These are phyloP conservation scores for Drosophila athabasca DNA, from an alignment of 1,140 invertebrate species.

Conservation along the genomic window DNA sequence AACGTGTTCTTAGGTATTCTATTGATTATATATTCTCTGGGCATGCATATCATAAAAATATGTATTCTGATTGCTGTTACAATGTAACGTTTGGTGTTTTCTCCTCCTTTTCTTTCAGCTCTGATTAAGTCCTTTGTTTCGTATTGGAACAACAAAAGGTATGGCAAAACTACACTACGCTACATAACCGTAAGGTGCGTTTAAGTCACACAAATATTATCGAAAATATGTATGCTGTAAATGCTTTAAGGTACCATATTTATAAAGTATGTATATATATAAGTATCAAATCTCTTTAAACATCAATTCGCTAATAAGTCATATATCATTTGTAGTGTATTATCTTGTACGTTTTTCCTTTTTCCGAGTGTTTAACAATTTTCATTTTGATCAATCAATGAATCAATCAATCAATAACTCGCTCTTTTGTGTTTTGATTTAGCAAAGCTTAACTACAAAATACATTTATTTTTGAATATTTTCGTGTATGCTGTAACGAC, in stretches of 20 bases:
- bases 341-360: slow-evolving; percentile 19
- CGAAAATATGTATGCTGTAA: slow-evolving; percentile 54
- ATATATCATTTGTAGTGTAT: slow-evolving; percentile 50
- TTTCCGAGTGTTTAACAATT: slow-evolving; percentile 46
- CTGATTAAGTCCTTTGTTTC: slow-evolving; percentile 9
- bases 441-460: slow-evolving; percentile 56
- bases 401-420: slow-evolving; percentile 14
- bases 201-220: slow-evolving; percentile 27
- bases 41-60: slow-evolving; percentile 28
- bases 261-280: slow-evolving; percentile 22
- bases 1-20: not conserved
- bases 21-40: not conserved
- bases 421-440: slow-evolving; percentile 18
- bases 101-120: not conserved
- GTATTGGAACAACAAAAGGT: slow-evolving; percentile 6
- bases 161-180: slow-evolving; percentile 34
- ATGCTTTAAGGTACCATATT: slow-evolving; percentile 66
- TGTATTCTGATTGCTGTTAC: not conserved
- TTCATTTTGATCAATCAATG: slow-evolving; percentile 26
- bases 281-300: slow-evolving; percentile 55
- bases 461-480: slow-evolving; percentile 27
- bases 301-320: slow-evolving; percentile 53
- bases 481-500: slow-evolving; percentile 15
- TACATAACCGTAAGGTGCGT: slow-evolving; percentile 38
- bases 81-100: slow-evolving; percentile 10